Evolutionary conservation across 2,888 invertebrate genomes (phyloP).

Genomic region (Venusia cambrica): DNA sequence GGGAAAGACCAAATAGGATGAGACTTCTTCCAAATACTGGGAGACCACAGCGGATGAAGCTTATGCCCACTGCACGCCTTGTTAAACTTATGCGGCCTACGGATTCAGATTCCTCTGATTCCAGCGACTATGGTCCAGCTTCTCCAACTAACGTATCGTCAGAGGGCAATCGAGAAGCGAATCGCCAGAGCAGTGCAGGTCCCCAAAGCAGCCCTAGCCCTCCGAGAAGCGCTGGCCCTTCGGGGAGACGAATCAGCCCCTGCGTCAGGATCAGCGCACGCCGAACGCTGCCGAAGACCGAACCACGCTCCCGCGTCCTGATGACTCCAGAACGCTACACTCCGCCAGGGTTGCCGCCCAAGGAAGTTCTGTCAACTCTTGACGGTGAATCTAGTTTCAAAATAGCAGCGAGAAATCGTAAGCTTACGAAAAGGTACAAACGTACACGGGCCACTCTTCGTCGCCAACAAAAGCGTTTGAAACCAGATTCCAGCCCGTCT

Average conservation of each 20-base stretch:
- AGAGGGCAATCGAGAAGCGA: no score
- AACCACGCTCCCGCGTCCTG: conserved; percentile 4
- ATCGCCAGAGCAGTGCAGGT: no score
- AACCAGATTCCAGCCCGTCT: background rate
- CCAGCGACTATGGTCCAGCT: no score
- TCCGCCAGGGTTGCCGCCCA: background rate
- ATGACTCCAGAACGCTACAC: conserved; percentile 4
- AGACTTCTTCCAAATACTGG: no score
- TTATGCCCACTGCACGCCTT: no score
- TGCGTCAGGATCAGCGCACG: background rate
- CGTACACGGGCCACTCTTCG: background rate
- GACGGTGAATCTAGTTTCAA: background rate
- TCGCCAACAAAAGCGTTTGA: background rate
- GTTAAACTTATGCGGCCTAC: no score
- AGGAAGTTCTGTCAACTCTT: background rate
- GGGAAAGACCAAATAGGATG: no score
- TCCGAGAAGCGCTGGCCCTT: background rate
- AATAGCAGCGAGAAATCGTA: background rate
- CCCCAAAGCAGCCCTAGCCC: no score
- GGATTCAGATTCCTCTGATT: no score
- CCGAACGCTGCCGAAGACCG: background rate
- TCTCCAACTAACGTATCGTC: no score
- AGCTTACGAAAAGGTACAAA: background rate
- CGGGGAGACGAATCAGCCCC: background rate
- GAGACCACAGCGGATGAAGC: no score